Base-by-base conservation (phyloP, 2,888 invertebrate species). In the Dyspetes luteomarginatus region DNA sequence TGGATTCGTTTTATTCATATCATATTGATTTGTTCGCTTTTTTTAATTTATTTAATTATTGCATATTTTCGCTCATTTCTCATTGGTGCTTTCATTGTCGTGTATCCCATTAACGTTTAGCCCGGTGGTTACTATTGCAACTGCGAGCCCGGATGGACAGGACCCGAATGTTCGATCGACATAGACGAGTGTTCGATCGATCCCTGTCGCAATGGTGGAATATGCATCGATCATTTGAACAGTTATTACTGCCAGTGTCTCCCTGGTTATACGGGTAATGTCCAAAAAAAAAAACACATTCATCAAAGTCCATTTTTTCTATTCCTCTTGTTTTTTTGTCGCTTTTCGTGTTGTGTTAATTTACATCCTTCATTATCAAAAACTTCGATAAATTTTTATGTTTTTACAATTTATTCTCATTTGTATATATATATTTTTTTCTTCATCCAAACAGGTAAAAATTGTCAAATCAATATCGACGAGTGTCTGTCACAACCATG, bases 61-160 rank as follows among this genome's bases (percentile, higher is more conserved):
- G 12, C 28, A 55, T 58, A n/a, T 41, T 24, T 43, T 48, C 9
- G 2, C n/a, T 56, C 65, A 41, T 60, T 73, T 43, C 43, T 82
- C 68, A 76, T 56, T 41, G 58, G n/a, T 71, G 52, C 60, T 80
- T 73, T 84, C 76, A 82, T 84, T 26, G 62, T 81, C 68, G 78
- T 62, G 69, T 55, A 67, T 43, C 71, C 77, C 79, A 68, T 67
- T 60, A 81, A 67, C 36, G 89, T 89, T 65, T 90, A 94, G 93
- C 89, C 90, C 83, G 93, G 92, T 82, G 93, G 93, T 85, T 95
- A 94, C 93, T 94, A 93, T 88, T 97, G 97, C 93, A 94, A 94
- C 86, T 97, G 96, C 90, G 93, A 94, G 90, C 89, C 93, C 79
- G 96, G 96, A 81, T 97, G 95, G 95, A 92, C 93, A 76, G 95